phyloP scores from a whole-genome alignment of 2,797 vertebrate species.

The Scolopax bukidnonensis region DNA sequence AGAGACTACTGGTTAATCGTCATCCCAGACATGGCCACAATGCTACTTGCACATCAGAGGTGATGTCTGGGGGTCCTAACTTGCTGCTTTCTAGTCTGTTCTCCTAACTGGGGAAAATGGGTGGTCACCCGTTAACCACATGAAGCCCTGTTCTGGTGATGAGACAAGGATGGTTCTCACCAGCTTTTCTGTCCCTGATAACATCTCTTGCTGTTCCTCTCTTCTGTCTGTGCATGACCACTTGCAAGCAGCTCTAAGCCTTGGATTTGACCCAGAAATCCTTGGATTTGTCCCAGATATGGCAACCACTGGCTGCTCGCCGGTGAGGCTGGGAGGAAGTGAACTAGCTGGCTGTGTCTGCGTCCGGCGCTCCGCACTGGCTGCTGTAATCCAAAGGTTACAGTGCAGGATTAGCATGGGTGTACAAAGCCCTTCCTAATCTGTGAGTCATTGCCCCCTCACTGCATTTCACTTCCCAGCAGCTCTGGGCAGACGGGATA shows the following conservation, averaged over 20 bases:
- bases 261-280: neutral
- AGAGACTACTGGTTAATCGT: neutral
- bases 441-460: slow-evolving; percentile 39
- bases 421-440: slow-evolving; percentile 63
- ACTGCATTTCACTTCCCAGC: slow-evolving; percentile 20
- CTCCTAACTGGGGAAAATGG: neutral
- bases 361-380: fast-evolving
- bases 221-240: neutral
- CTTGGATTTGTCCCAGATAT: neutral
- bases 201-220: neutral
- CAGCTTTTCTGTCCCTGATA: neutral
- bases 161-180: neutral
- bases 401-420: slow-evolving; percentile 56
- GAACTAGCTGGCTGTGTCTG: neutral
- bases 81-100: neutral
- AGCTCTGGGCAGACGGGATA: neutral
- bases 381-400: slow-evolving; percentile 52
- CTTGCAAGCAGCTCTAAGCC: neutral
- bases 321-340: neutral
- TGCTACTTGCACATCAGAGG: neutral
- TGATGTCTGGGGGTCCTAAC: neutral
- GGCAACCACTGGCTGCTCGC: neutral
- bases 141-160: neutral
- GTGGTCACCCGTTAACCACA: neutral
- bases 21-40: neutral